Base-by-base conservation (phyloP, 2,797 vertebrate genomes). In the Arnoldichthys spilopterus region DNA sequence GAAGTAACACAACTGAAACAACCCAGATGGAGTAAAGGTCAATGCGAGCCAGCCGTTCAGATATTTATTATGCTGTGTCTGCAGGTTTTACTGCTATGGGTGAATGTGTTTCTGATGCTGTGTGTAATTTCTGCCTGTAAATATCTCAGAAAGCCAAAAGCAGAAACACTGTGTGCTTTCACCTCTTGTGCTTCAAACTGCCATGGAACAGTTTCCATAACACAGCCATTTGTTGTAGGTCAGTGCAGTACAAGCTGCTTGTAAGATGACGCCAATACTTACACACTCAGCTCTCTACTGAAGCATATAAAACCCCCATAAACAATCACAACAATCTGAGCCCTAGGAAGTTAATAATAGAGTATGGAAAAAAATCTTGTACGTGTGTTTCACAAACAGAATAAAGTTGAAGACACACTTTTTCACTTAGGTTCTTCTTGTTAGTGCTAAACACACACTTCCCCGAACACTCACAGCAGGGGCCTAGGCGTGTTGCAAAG, bases 21-120 rank as follows among this genome's bases (percentile, higher is more conserved):
- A 32, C 47, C 40, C 56, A 47, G 34, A 68, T 69, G 53, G 37
- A 64, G 22, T 12, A 16, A 40, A 45, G 26, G 34, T 37, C 3
- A 32, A 20, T 34, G 28, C 32, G 20, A 47, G n/a, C 68, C 37
- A 67, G 68, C 54, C 37, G 54, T 61, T 58, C n/a, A 13, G 49
- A 34, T 71, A 66, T 37, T 66, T 72, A 51, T 24, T 43, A 68
- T 37, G 43, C 67, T 51, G 59, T 22, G 69, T 64, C 51, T 76
- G 51, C 13, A 67, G 1, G 51, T 72, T 72, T 77, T 76, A 72
- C 30, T 59, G 79, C 66, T 34, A 26, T 64, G 30, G 62, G 59
- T 63, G 43, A 68, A 78, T 66, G 59, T 51, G 15, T 47, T 61
- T 68, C 34, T 61, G 64, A 72, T 53, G 24, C 20, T 13, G 47